Evolutionary conservation across 1,140 invertebrate species (phyloP).

Genomic region (Myzus persicae): DNA sequence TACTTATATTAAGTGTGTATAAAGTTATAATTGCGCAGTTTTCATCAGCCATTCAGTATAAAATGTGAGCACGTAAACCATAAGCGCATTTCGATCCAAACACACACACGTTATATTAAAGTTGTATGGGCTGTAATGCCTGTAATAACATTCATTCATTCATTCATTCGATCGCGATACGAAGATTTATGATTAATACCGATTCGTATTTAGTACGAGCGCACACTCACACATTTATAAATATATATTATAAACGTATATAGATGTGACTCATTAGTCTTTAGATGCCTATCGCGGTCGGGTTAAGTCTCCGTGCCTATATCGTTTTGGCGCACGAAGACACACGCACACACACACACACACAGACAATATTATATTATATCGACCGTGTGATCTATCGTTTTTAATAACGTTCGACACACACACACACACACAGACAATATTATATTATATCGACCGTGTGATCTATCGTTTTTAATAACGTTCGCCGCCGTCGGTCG

Average conservation of each 20-base stretch:
- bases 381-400: constrained; percentile 54
- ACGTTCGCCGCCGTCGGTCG: constrained; percentile 38
- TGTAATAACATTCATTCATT: background rate
- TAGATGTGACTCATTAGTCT: constrained; percentile 53
- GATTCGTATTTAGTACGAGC: background rate
- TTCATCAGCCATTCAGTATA: background rate
- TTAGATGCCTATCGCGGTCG: constrained; percentile 36
- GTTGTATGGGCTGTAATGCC: background rate
- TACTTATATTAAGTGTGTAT: background rate
- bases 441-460: constrained; percentile 52
- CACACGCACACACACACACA: background rate
- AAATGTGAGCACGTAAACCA: background rate
- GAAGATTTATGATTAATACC: constrained; percentile 45
- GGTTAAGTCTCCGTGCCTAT: background rate
- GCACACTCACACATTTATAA: background rate
- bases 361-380: background rate
- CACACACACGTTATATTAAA: background rate
- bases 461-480: constrained; percentile 58
- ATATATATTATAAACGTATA: background rate
- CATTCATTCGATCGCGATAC: constrained; percentile 50
- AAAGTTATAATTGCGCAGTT: constrained; percentile 11
- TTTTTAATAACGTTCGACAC: constrained; percentile 38
- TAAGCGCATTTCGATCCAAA: background rate
- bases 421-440: background rate
- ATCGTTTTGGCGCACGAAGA: constrained; percentile 44